Conservation (phyloP, 2,113 vertebrate species). For the Speoplatyrhinus poulsoni region DNA sequence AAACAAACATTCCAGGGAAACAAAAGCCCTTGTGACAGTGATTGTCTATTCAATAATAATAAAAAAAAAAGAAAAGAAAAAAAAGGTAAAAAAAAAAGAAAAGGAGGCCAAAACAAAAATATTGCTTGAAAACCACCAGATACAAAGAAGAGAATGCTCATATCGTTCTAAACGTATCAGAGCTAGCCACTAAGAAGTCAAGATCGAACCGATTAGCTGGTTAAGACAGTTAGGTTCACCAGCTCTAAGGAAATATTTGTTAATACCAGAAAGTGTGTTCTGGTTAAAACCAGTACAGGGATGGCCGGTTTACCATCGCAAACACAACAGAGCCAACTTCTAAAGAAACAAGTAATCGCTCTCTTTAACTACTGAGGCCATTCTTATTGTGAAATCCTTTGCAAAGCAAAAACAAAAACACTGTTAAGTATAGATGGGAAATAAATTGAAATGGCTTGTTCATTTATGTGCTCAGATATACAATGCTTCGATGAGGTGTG, state of each 20-base stretch:
- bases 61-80: conserved; percentile 16
- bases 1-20: conserved; percentile 76
- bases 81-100: not conserved
- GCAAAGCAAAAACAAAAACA: conserved; percentile 38
- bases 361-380: conserved; percentile 57
- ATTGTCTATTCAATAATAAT: conserved; percentile 78
- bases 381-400: conserved; percentile 53
- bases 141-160: conserved; percentile 56
- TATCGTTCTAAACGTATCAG: conserved; percentile 52
- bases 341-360: conserved; percentile 32
- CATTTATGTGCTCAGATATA: conserved; percentile 77
- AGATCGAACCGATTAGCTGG: conserved; percentile 46
- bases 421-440: conserved; percentile 66
- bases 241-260: conserved; percentile 44
- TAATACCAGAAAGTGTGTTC: conserved; percentile 39
- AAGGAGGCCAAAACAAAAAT: conserved; percentile 56
- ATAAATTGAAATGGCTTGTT: conserved; percentile 78
- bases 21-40: conserved; percentile 82
- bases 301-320: conserved; percentile 45
- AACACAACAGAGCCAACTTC: conserved; percentile 3
- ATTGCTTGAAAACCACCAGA: conserved; percentile 74
- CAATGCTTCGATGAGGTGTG: conserved; percentile 74
- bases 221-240: conserved; percentile 53
- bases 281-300: conserved; percentile 40
- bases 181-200: conserved; percentile 49